Evolutionary conservation across 2,797 vertebrate species (phyloP).

Genomic region (Momotus momota): DNA sequence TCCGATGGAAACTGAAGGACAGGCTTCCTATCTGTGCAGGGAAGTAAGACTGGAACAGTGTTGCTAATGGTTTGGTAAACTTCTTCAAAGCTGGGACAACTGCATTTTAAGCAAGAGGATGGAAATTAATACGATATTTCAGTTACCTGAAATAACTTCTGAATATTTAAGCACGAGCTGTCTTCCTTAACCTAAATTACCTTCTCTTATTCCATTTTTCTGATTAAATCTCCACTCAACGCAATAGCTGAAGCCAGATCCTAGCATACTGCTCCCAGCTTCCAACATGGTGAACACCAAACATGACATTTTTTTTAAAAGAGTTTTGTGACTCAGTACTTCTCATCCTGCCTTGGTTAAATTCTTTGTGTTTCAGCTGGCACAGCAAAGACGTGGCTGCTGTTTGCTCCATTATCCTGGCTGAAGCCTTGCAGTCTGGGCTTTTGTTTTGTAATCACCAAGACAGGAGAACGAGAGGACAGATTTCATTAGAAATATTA

Average conservation of each 20-base stretch:
- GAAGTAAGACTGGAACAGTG: neutral
- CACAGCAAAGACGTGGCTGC: neutral
- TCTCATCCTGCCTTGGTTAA: neutral
- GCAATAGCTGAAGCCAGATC: neutral
- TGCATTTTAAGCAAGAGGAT: neutral
- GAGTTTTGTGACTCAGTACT: neutral
- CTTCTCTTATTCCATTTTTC: neutral
- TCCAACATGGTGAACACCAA: neutral
- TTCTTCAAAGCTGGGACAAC: neutral
- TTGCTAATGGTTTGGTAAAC: neutral
- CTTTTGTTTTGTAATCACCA: slow-evolving; percentile 54
- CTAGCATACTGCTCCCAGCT: neutral
- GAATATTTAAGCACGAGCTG: neutral
- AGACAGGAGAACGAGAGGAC: neutral
- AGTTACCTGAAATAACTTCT: neutral
- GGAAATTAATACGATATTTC: neutral
- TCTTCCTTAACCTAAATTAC: neutral
- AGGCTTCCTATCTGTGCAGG: neutral
- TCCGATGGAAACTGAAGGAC: neutral
- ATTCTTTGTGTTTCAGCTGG: slow-evolving; percentile 18
- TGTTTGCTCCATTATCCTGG: neutral
- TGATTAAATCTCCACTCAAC: neutral
- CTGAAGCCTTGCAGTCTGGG: slow-evolving; percentile 33
- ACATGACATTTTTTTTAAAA: neutral
- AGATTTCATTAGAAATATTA: slow-evolving; percentile 60